Conservation (phyloP, 2,113 vertebrate genomes). For the Apteryx owenii region DNA sequence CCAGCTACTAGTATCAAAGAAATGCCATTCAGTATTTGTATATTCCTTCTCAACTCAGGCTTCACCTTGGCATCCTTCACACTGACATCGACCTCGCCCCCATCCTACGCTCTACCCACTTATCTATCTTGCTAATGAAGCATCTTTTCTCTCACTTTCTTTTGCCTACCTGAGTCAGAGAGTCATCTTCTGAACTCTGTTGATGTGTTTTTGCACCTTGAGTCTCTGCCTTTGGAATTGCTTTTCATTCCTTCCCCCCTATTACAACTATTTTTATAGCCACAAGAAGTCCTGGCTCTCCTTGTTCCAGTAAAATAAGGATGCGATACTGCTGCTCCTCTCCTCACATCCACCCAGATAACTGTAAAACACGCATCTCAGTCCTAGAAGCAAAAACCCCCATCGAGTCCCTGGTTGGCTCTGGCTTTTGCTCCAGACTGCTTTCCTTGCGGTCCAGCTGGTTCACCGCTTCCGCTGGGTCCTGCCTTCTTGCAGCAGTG, state of each 20-base stretch:
- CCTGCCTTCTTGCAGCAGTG: rapidly evolving
- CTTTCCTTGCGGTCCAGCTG: neutral
- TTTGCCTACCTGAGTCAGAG: neutral
- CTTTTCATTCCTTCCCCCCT: neutral
- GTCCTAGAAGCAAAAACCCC: neutral
- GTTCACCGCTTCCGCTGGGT: rapidly evolving
- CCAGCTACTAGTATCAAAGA: neutral
- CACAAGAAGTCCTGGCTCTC: neutral
- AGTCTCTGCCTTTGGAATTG: neutral
- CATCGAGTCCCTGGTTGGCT: neutral
- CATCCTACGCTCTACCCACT: neutral
- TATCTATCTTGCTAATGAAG: neutral
- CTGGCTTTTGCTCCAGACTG: neutral
- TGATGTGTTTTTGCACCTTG: rapidly evolving
- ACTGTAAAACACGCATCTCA: neutral
- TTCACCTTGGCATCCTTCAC: neutral
- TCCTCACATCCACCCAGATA: neutral
- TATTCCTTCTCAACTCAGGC: neutral
- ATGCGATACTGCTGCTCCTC: neutral
- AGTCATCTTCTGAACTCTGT: neutral
- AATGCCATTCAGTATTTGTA: neutral
- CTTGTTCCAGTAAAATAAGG: neutral
- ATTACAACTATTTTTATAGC: neutral
- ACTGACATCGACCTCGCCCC: neutral
- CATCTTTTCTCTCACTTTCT: neutral